Conservation (phyloP, 2,888 invertebrate genomes). For the Epirrhoe tristata region DNA sequence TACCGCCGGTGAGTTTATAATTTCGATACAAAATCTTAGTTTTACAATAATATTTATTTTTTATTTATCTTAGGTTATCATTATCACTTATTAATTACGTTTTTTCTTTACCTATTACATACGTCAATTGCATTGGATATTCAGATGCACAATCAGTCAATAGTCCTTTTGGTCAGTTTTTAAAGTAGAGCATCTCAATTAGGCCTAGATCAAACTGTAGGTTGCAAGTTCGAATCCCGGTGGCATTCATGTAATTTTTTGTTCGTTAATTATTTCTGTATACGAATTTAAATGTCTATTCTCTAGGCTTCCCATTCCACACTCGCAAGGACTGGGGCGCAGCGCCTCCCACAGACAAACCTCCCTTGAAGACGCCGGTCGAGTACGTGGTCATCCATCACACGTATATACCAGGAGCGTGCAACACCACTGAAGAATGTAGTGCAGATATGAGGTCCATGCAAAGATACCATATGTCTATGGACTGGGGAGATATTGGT, state of each 20-base stretch:
- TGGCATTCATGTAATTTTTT: too few relatives aligned
- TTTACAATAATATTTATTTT: background rate
- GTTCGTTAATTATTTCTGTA: too few relatives aligned
- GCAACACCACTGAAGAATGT: constrained; percentile 83
- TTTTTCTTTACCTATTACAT: too few relatives aligned
- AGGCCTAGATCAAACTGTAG: too few relatives aligned
- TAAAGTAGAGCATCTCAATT: too few relatives aligned
- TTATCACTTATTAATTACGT: background rate
- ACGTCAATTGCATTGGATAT: too few relatives aligned
- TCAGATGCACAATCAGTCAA: too few relatives aligned
- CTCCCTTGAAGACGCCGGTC: constrained; percentile 84
- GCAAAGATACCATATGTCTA: constrained; percentile 87
- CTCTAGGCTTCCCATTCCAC: constrained; percentile 48
- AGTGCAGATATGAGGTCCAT: constrained; percentile 86
- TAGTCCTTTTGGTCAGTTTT: too few relatives aligned
- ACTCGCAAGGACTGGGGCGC: constrained; percentile 87
- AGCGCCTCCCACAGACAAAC: constrained; percentile 68
- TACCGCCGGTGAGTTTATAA: constrained; percentile 13
- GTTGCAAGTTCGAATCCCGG: too few relatives aligned
- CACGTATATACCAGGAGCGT: constrained; percentile 87
- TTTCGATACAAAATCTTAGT: background rate
- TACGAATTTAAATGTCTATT: too few relatives aligned
- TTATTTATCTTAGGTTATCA: background rate
- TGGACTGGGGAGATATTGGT: constrained; percentile 90
- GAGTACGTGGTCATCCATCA: constrained; percentile 90